Evolutionary conservation across 2,888 invertebrate species (phyloP).

Genomic region (Cephalotes varians): DNA sequence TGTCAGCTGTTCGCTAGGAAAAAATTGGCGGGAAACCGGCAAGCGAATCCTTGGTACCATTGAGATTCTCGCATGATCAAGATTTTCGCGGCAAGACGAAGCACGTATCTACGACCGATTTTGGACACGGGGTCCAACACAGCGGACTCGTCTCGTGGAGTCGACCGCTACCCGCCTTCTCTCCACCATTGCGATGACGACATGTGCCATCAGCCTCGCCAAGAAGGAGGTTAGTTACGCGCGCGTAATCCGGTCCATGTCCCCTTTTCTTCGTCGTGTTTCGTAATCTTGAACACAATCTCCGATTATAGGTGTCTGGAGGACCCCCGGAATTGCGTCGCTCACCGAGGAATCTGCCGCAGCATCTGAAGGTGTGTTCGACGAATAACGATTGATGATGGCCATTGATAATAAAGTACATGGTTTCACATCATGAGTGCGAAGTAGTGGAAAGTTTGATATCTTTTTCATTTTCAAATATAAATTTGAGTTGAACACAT

Average conservation of each 20-base stretch:
- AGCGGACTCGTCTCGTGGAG: neutral
- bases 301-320: neutral
- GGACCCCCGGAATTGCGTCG: slow-evolving; percentile 58
- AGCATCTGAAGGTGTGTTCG: slow-evolving; percentile 69
- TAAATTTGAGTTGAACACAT: neutral
- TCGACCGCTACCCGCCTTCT: neutral
- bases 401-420: neutral
- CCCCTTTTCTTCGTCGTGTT: neutral
- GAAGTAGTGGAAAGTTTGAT: no score
- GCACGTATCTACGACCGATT: no score
- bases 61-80: neutral
- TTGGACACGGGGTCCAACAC: neutral
- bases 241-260: no score
- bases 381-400: neutral
- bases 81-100: neutral
- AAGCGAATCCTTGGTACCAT: neutral
- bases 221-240: neutral
- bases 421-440: neutral
- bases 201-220: neutral
- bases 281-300: neutral
- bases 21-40: slow-evolving; percentile 40
- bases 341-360: slow-evolving; percentile 73
- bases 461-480: neutral
- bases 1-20: slow-evolving; percentile 17
- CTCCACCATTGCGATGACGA: slow-evolving; percentile 13